These are phyloP conservation scores for Nothocercus nigrocapillus DNA, from an alignment of 2,113 vertebrate genomes.

Conservation along the genomic window DNA sequence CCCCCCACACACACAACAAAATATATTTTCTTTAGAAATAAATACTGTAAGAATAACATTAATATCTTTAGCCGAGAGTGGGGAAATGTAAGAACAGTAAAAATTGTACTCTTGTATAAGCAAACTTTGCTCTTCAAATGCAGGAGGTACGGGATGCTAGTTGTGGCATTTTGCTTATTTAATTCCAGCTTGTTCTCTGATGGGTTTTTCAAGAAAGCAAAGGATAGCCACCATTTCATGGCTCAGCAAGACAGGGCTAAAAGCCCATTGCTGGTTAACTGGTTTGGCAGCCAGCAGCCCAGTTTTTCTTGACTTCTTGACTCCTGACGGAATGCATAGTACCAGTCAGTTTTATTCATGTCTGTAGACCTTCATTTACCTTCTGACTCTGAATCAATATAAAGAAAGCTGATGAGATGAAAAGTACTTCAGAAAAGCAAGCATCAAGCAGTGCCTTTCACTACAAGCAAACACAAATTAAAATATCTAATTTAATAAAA, in stretches of 20 bases:
- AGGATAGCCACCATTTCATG: rapidly evolving
- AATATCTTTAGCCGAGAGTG: constrained; percentile 62
- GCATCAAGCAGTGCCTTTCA: not conserved
- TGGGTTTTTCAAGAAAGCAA: not conserved
- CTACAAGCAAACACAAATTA: not conserved
- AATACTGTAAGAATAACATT: constrained; percentile 57
- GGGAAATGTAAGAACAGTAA: not conserved
- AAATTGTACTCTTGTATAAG: constrained; percentile 8
- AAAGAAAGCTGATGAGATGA: not conserved
- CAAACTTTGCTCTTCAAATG: constrained; percentile 21
- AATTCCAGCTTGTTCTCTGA: not conserved
- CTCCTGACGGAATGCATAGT: not conserved
- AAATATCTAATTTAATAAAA: not conserved
- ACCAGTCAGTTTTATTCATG: not conserved
- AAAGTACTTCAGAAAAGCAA: not conserved
- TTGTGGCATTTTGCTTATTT: not conserved
- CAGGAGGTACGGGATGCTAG: not conserved
- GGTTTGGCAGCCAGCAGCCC: not conserved
- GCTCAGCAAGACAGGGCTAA: not conserved
- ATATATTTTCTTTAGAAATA: constrained; percentile 73
- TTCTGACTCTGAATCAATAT: not conserved
- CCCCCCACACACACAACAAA: constrained; percentile 18
- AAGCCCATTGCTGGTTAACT: not conserved
- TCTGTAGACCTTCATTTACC: not conserved
- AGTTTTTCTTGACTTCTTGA: not conserved